A percentile compares a stretch with the other conserved stretches of the same genome.
These are phyloP conservation scores for Epinephelus cyanopodus DNA, from an alignment of 2,113 vertebrate genomes.

Conservation along the genomic window DNA sequence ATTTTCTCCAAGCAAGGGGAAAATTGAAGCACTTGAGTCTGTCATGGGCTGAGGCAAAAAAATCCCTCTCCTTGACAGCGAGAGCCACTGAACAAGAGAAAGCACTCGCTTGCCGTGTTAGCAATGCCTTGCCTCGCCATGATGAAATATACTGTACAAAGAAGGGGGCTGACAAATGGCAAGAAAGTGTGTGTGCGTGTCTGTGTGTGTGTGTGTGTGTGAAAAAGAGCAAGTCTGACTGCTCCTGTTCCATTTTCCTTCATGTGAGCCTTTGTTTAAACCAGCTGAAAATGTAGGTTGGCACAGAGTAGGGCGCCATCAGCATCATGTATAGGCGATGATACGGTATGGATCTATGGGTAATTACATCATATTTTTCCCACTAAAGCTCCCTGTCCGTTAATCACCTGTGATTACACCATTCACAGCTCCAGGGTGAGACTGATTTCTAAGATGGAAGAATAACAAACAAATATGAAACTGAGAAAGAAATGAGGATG, in stretches of 20 bases:
- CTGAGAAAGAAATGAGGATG: background rate
- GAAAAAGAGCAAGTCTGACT: conserved; percentile 4
- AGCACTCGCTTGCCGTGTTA: conserved; percentile 64
- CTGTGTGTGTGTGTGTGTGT: conserved; percentile 8
- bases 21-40: conserved; percentile 67
- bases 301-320: background rate
- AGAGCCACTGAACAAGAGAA: conserved; percentile 69
- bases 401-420: background rate
- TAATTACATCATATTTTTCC: background rate
- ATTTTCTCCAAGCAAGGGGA: conserved; percentile 46
- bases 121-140: conserved; percentile 38
- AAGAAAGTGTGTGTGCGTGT: conserved; percentile 21
- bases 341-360: background rate
- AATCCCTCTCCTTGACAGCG: conserved; percentile 50
- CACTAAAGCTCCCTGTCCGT: background rate
- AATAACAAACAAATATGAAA: background rate
- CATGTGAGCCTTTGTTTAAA: background rate
- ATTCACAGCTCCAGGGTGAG: background rate
- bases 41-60: conserved; percentile 41
- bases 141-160: conserved; percentile 64
- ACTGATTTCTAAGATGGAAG: background rate
- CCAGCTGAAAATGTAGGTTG: background rate
- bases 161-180: conserved; percentile 54
- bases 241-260: conserved; percentile 17
- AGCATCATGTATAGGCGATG: background rate